phyloP scores from a whole-genome alignment of 2,888 invertebrate species.

The Cantharis lateralis region DNA sequence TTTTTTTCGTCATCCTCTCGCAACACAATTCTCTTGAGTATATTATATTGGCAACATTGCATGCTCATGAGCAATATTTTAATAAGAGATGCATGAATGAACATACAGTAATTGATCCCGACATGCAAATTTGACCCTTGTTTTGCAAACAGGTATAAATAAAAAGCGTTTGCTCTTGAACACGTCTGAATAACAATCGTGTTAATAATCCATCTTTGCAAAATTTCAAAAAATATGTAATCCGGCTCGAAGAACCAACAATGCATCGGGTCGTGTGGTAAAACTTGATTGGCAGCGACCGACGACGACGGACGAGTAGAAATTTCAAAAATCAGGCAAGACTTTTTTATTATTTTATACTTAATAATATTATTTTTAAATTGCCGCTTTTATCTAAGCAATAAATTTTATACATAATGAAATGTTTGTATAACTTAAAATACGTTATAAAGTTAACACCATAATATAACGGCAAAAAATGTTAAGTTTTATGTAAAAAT shows the following conservation, averaged over 20 bases:
- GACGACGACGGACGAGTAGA: background rate
- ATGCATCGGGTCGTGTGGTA: background rate
- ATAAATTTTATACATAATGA: background rate
- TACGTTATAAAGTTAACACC: constrained; percentile 3
- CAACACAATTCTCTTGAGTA: constrained; percentile 19
- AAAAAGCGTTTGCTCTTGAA: constrained; percentile 7
- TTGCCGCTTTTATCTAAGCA: background rate
- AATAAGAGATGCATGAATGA: constrained; percentile 27
- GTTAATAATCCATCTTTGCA: background rate
- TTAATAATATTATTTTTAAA: background rate
- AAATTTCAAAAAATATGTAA: background rate
- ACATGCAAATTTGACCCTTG: constrained; percentile 26
- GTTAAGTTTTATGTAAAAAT: constrained; percentile 2
- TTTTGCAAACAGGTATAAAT: constrained; percentile 26
- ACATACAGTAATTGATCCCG: constrained; percentile 27
- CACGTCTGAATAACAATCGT: background rate
- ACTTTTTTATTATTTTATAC: background rate
- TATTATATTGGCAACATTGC: constrained; percentile 23
- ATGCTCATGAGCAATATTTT: constrained; percentile 28
- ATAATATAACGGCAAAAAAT: background rate
- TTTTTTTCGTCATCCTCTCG: constrained; percentile 3
- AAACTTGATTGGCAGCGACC: background rate
- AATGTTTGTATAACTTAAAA: background rate
- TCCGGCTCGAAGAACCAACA: background rate
- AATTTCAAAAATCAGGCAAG: background rate